Evolutionary conservation across 2,113 vertebrate species (phyloP), one percentile per base, ranked within the genome.

Genomic region (Peromyscus polionotus): DNA sequence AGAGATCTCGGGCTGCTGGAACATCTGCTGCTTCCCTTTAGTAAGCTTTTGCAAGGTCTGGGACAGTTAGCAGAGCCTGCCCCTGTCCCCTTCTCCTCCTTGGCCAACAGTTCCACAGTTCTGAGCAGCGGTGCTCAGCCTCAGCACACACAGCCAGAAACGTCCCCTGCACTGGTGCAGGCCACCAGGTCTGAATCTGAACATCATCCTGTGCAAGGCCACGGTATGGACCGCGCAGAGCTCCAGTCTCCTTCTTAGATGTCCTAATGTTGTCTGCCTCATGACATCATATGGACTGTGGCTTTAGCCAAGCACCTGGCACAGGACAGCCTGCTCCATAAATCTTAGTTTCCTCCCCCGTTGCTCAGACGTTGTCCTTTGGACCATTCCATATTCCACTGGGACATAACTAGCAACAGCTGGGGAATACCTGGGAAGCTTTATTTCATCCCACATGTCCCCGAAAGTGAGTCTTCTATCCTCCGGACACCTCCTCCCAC

Each of bases 391-490:
- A 4, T 42, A 85, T 93, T 92, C 92, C 65, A 45, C 4, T 79
- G 68, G 39, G 48, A 11, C 61, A 0, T 97, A 98, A 97, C 67
- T 28, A 95, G 68, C 57, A 95, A 88, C 98, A 97, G 94, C 96
- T 97, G 97, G 88, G 77, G 83, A 95, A 76, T 96, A 98, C 96
- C 97, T 96, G 96, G 39, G n/a, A 45, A 20, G 80, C 68, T 92
- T 91, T 86, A 76, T 93, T 95, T 95, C 83, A 94, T 93, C 95
- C 96, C 96, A 97, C 75, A 96, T 96, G 96, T 93, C 95, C 90
- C 92, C 54, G 81, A 97, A 97, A 95, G 57, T 92, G 88, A 97
- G 93, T 95, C 94, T 97, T 95, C 90, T 65, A 22, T 65, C 93
- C 77, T 85, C 95, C n/a, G 3, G 22, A 48, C 48, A 86, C 89